Percentiles rank a stretch among this genome's conserved stretches.
Conservation (phyloP, 2,888 invertebrate genomes). For the Platycheirus rosarum region DNA sequence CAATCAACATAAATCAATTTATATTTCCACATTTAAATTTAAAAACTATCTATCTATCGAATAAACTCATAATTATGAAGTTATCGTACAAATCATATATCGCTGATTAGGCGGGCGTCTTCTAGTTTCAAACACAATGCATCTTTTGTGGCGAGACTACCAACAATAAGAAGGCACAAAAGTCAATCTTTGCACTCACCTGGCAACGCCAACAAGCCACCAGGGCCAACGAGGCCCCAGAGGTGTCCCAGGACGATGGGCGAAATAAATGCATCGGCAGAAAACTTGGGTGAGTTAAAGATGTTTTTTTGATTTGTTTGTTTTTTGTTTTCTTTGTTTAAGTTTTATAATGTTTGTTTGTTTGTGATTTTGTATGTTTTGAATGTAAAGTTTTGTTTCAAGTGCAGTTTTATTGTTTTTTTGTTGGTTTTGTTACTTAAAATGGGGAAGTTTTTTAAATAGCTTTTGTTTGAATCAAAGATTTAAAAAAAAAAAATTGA, state of each 20-base stretch:
- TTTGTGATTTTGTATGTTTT: too few species aligned
- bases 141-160: slow-evolving; percentile 95
- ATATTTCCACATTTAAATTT: slow-evolving; percentile 63
- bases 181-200: slow-evolving; percentile 91
- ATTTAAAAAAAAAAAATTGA: too few species aligned
- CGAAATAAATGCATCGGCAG: slow-evolving; percentile 89
- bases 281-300: slow-evolving; percentile 87
- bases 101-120: slow-evolving; percentile 87
- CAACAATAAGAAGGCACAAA: slow-evolving; percentile 92
- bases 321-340: slow-evolving; percentile 46
- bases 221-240: slow-evolving; percentile 77
- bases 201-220: slow-evolving; percentile 82
- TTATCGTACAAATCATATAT: slow-evolving; percentile 78
- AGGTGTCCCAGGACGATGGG: slow-evolving; percentile 86
- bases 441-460: too few species aligned
- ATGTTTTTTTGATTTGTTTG: slow-evolving; percentile 55
- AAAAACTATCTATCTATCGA: slow-evolving; percentile 63
- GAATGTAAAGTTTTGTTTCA: slow-evolving; percentile 69
- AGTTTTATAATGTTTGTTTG: slow-evolving; percentile 34
- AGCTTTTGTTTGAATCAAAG: too few species aligned
- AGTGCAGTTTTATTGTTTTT: slow-evolving; percentile 63
- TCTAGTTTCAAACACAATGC: slow-evolving; percentile 96
- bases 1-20: slow-evolving; percentile 45
- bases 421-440: slow-evolving; percentile 13
- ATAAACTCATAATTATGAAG: slow-evolving; percentile 71